Evolutionary conservation across 2,888 invertebrate genomes (phyloP), one percentile per base, ranked within the genome.

Genomic region (Xanthia icteritia): DNA sequence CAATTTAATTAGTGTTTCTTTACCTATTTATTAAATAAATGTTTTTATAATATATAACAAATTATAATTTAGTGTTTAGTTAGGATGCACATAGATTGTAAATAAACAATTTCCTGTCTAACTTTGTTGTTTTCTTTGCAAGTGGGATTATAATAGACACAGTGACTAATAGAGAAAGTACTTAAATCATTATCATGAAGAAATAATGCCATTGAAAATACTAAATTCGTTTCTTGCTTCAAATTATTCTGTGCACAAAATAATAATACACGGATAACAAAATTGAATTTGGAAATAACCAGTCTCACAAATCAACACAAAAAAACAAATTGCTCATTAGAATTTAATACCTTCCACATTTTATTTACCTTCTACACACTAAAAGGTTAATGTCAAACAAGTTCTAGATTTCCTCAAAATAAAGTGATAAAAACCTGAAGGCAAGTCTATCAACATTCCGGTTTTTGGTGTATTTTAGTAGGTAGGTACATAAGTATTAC

Each of bases 51-150:
- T 88, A 81, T 85, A 82, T 86, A 81, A 88, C 83, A 86, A 84
- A 82, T 86, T 81, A 83, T 78, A 68, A 76, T 81, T 76, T 69
- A 82, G 73, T 79, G 83, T 83, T 85, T 83, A 79, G 88, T 93
- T 93, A 94, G 93, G 93, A 93, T 94, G 94, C 93, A 91, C 89
- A 86, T 92, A 91, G 91, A 91, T 89, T 92, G 91, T 92, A 85
- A 94, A 92, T 93, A 94, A 92, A 94, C 73, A 89, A 85, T 89
- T 71, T 89, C 84, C 87, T 87, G 89, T 89, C 74, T 71, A 88
- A 84, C 79, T 79, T 81, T 66, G 72, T 76, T 71, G 63, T 78
- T 86, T 88, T 67, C 69, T 83, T 87, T 79, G 5, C 51, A 23
- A 15, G 45, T 5, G 0, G 15, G 5, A 15, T 15, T 42, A 2